Percentiles rank a stretch among this genome's conserved stretches.
phyloP scores from a whole-genome alignment of 2,797 vertebrate species.

The Cyclopterus lumpus region DNA sequence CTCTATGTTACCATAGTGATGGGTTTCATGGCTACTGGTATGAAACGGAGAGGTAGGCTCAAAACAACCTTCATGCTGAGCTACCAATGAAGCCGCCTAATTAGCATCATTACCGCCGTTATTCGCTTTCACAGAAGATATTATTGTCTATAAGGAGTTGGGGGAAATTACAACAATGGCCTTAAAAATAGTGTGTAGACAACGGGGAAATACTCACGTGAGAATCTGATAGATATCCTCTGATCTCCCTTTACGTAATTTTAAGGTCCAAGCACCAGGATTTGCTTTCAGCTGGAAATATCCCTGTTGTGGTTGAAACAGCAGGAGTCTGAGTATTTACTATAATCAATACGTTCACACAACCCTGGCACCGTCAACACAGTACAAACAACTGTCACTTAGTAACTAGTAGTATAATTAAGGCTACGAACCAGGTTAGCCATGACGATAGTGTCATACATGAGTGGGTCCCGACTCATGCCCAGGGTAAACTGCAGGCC shows the following conservation, averaged over 20 bases:
- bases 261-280: slow-evolving; percentile 93
- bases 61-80: slow-evolving; percentile 64
- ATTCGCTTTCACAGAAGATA: background rate
- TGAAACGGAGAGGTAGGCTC: slow-evolving; percentile 50
- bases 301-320: slow-evolving; percentile 82
- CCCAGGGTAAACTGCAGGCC: slow-evolving; percentile 96
- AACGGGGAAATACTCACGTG: slow-evolving; percentile 85
- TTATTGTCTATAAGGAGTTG: background rate
- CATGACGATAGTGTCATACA: slow-evolving; percentile 97
- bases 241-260: slow-evolving; percentile 92
- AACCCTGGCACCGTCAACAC: background rate
- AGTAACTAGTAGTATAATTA: background rate
- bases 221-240: slow-evolving; percentile 94
- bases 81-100: slow-evolving; percentile 44
- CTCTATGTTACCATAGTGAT: slow-evolving; percentile 80
- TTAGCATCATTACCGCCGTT: slow-evolving; percentile 34
- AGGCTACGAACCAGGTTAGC: slow-evolving; percentile 91
- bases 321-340: slow-evolving; percentile 6
- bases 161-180: background rate
- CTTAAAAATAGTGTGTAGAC: background rate
- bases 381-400: background rate
- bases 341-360: slow-evolving; percentile 8
- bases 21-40: slow-evolving; percentile 56
- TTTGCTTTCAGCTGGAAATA: slow-evolving; percentile 99
- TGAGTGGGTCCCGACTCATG: slow-evolving; percentile 86